Evolutionary conservation across 2,888 invertebrate genomes (phyloP).

Genomic region (Cheiracanthium punctorium): DNA sequence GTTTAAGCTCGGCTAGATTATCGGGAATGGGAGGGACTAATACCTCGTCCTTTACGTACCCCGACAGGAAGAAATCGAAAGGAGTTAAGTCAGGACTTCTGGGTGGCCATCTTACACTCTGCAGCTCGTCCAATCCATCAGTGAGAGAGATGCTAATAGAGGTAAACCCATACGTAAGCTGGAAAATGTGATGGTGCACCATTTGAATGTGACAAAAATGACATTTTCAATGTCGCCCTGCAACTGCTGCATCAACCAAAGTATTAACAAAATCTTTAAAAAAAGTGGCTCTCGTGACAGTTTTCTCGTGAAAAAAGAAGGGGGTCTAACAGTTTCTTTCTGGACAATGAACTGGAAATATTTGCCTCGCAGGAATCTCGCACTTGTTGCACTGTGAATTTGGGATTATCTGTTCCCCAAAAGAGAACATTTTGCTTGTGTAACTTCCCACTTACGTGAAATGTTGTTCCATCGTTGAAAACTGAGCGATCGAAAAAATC

Average conservation of each 20-base stretch:
- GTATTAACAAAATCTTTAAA: background rate
- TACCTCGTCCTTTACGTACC: background rate
- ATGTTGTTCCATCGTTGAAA: background rate
- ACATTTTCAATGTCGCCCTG: background rate
- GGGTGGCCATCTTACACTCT: background rate
- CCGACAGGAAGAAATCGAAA: background rate
- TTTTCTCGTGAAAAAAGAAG: background rate
- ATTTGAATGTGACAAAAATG: background rate
- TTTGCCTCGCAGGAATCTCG: background rate
- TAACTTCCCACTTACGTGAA: too few species aligned
- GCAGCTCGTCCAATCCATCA: background rate
- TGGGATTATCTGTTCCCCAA: too few species aligned
- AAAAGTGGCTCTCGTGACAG: background rate
- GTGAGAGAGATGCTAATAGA: background rate
- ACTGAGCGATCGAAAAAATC: background rate
- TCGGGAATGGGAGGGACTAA: too few species aligned
- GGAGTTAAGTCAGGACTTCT: background rate
- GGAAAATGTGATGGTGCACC: background rate
- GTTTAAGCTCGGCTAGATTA: too few species aligned
- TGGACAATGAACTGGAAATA: background rate
- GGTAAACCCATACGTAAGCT: background rate
- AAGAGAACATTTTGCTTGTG: too few species aligned
- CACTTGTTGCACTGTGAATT: background rate
- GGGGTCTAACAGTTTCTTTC: background rate
- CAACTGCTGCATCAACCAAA: background rate